Conservation (phyloP, 2,888 invertebrate genomes). For the Amphipoea oculea region DNA sequence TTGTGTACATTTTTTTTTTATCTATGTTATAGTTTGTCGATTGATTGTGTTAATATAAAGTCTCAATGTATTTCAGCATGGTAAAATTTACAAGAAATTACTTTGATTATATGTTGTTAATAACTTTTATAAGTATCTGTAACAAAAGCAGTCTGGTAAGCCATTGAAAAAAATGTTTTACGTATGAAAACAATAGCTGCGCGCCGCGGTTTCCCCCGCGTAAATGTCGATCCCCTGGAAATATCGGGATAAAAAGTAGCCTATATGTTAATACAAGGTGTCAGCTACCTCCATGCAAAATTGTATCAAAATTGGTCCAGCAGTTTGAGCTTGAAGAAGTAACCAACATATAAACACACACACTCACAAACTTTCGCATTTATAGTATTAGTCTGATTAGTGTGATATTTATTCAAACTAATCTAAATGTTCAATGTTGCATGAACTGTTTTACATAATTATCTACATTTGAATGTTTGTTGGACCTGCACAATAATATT, state of each 20-base stretch:
- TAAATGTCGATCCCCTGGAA: no score
- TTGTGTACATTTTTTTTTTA: neutral
- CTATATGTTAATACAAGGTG: no score
- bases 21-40: neutral
- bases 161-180: neutral
- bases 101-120: no score
- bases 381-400: no score
- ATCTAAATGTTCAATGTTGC: slow-evolving; percentile 17
- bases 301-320: no score
- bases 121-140: neutral
- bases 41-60: neutral
- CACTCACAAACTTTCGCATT: no score
- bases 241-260: no score
- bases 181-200: neutral
- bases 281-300: no score
- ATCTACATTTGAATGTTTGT: neutral
- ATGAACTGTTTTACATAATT: slow-evolving; percentile 16
- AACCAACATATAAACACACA: no score
- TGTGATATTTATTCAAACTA: no score
- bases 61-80: neutral
- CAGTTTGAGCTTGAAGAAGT: no score
- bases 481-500: neutral
- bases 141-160: neutral
- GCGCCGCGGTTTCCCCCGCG: no score
- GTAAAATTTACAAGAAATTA: neutral